Conservation (phyloP, 1,140 invertebrate species). For the Drosophila nigrodunni region DNA sequence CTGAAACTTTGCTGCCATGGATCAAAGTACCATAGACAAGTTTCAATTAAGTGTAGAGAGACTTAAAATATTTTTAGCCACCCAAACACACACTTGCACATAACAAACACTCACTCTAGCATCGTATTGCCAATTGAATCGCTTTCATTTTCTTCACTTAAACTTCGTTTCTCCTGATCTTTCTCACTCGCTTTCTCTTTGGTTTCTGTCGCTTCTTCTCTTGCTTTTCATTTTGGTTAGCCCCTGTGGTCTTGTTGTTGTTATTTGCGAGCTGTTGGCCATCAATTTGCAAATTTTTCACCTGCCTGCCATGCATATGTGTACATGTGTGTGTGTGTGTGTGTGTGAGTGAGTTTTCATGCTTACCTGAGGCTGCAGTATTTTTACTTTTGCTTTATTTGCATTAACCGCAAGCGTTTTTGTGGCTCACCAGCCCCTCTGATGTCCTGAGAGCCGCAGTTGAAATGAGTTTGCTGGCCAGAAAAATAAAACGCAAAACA, state of each 20-base stretch:
- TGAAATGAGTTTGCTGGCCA: constrained; percentile 37
- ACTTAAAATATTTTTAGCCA: background rate
- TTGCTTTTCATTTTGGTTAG: background rate
- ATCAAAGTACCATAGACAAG: constrained; percentile 27
- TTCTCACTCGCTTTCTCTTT: background rate
- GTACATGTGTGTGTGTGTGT: constrained; percentile 5
- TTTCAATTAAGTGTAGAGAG: constrained; percentile 42
- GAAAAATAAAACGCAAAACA: constrained; percentile 17
- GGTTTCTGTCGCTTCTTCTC: background rate
- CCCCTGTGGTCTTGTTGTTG: constrained; percentile 6
- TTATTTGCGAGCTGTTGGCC: constrained; percentile 34
- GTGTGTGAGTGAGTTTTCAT: background rate
- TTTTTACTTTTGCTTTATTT: constrained; percentile 53
- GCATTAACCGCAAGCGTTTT: constrained; percentile 47
- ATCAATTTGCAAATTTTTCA: constrained; percentile 56
- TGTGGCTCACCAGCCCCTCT: constrained; percentile 11
- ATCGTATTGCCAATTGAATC: constrained; percentile 43
- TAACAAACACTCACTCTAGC: background rate
- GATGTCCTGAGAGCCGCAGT: constrained; percentile 14
- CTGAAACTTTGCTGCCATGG: background rate
- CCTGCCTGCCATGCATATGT: constrained; percentile 3
- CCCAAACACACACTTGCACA: constrained; percentile 5
- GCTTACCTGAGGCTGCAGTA: constrained; percentile 20
- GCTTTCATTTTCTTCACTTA: constrained; percentile 32
- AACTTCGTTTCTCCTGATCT: background rate